Conservation (phyloP, 2,113 vertebrate genomes). For the Pseudorectes ferrugineus region DNA sequence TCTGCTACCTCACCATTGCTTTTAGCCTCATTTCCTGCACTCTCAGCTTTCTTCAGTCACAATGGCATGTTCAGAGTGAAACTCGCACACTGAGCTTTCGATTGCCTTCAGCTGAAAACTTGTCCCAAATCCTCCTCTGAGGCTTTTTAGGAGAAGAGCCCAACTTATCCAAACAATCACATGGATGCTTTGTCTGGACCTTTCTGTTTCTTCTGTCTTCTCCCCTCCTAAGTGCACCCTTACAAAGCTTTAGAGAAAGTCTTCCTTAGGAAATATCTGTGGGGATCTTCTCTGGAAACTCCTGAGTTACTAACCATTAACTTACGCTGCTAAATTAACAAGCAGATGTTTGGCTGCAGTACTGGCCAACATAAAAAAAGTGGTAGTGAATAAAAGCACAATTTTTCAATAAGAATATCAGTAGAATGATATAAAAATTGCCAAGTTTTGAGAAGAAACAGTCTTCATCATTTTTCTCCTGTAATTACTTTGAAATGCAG, state of each 20-base stretch:
- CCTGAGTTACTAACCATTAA: not conserved
- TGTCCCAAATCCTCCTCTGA: not conserved
- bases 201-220: not conserved
- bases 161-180: not conserved
- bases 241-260: not conserved
- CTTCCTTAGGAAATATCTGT: not conserved
- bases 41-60: not conserved
- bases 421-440: conserved; percentile 27
- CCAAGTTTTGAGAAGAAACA: conserved; percentile 59
- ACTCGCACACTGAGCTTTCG: not conserved
- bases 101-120: not conserved
- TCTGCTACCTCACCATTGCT: not conserved
- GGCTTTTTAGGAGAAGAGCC: not conserved
- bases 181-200: not conserved
- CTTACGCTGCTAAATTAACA: not conserved
- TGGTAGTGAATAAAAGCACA: not conserved
- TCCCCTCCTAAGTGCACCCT: not conserved
- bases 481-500: conserved; percentile 40
- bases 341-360: conserved; percentile 35
- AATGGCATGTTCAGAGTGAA: not conserved
- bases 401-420: conserved; percentile 16
- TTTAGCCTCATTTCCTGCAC: not conserved
- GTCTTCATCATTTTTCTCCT: conserved; percentile 37
- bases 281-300: not conserved
- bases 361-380: not conserved